These are phyloP conservation scores for Cartodere bifasciata DNA, from an alignment of 2,888 invertebrate genomes.

Conservation along the genomic window DNA sequence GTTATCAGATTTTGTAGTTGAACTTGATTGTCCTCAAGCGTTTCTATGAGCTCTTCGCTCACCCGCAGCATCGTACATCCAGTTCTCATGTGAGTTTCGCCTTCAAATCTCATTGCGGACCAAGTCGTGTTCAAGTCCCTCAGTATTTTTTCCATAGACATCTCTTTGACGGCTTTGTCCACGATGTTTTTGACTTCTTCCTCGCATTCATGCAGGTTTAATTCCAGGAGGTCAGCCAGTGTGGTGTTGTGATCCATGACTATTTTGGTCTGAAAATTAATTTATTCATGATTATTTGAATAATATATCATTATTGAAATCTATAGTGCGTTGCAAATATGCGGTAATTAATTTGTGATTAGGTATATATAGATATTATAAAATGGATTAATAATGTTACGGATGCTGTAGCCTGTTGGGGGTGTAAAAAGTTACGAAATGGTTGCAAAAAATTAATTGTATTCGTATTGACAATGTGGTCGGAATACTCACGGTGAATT, in stretches of 20 bases:
- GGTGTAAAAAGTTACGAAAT: too few species aligned
- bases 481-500: slow-evolving; percentile 65
- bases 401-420: too few species aligned
- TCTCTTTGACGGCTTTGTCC: slow-evolving; percentile 95
- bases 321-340: too few species aligned
- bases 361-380: slow-evolving; percentile 1
- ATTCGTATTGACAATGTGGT: too few species aligned
- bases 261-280: slow-evolving; percentile 63
- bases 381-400: too few species aligned
- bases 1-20: slow-evolving; percentile 93
- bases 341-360: neutral
- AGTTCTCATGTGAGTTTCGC: slow-evolving; percentile 79
- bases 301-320: too few species aligned
- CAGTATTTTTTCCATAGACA: slow-evolving; percentile 94
- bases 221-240: slow-evolving; percentile 75
- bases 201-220: slow-evolving; percentile 92
- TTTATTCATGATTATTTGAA: slow-evolving; percentile 3
- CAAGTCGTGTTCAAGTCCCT: slow-evolving; percentile 84
- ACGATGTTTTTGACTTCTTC: slow-evolving; percentile 96
- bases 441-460: too few species aligned
- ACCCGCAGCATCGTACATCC: slow-evolving; percentile 76
- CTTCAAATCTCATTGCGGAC: slow-evolving; percentile 86
- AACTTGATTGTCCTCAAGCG: slow-evolving; percentile 94
- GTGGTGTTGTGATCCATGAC: slow-evolving; percentile 90
- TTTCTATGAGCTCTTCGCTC: slow-evolving; percentile 92